Evolutionary conservation across 2,888 invertebrate genomes (phyloP), one percentile per base, ranked within the genome.

Genomic region (Cistogaster globosa): DNA sequence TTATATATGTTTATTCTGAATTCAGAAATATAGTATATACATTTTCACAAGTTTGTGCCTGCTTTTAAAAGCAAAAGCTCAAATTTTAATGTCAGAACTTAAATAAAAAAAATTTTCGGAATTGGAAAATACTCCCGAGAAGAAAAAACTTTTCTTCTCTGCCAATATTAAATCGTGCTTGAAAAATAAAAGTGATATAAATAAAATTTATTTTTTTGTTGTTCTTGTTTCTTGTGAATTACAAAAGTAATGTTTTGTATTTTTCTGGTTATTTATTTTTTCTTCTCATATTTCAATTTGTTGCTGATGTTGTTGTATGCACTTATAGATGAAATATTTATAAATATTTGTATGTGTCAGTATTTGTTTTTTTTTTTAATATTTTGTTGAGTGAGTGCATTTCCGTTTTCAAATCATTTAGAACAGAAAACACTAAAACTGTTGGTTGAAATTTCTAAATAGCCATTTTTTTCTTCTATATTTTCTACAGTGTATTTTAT

Each of bases 381-480:
- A 80, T 80, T 80, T 80, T 80, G 84, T 76, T 84, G 80, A 84
- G 72, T 72, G 84, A 84, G 76, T 80, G 80, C 84, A 84, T 57
- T 72, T 84, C 80, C 80, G 84, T 84, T 84, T 84, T 60, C 71
- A 80, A 80, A 84, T 84, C 80, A 84, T 80, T 76, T 84, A 42
- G 53, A 80, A 72, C 22, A 65, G 60, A 78, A 71, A n/a, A 65
- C 32, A 67, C 51, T 67, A 72, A 77, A 84, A 84, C 63, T 79
- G 69, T 53, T 55, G 72, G 78, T 58, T 79, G 71, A 80, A 84
- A 65, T 67, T 58, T 65, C 38, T 69, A 79, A 79, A 63, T 78
- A 65, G 58, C 20, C 26, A 69, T 63, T 65, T 71, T 55, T 79
- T 62, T n/a, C 55, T 60, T 16, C 20, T 53, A 32, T 3, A 51